Percentiles rank a stretch among this genome's conserved stretches.
phyloP scores from a whole-genome alignment of 2,888 invertebrate species.

The Hetaerina titia region DNA sequence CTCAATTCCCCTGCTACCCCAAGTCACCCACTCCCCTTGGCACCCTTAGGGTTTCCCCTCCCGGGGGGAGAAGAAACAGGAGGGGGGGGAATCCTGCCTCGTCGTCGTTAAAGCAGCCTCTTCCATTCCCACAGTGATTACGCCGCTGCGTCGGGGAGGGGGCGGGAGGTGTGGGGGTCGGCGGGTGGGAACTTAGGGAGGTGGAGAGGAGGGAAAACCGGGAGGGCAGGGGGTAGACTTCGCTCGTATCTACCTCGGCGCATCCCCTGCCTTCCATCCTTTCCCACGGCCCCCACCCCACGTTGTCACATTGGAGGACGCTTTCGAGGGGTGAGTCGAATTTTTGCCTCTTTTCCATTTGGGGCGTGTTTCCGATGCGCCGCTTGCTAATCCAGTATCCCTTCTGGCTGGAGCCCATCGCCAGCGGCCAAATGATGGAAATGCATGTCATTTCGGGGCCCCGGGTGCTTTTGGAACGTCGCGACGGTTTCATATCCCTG shows the following conservation, averaged over 20 bases:
- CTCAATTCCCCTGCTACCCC: background rate
- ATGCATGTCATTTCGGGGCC: background rate
- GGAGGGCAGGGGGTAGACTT: background rate
- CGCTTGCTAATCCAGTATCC: background rate
- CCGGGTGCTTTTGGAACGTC: background rate
- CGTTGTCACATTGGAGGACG: background rate
- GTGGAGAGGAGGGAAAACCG: background rate
- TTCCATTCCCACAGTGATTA: constrained; percentile 62
- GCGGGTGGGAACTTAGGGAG: background rate
- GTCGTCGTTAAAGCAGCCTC: constrained; percentile 11
- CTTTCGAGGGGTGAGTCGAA: background rate
- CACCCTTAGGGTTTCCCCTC: background rate
- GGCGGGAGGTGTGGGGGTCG: background rate
- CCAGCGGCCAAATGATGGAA: background rate
- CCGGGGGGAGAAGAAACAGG: background rate
- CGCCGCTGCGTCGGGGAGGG: background rate
- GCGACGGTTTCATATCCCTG: no score
- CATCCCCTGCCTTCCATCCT: background rate
- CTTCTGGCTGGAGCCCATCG: background rate
- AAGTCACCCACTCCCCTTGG: background rate
- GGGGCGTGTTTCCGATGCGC: background rate
- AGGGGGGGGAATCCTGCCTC: background rate
- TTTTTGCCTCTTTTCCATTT: background rate
- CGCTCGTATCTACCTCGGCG: background rate
- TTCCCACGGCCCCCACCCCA: no score